Evolutionary conservation across 2,888 invertebrate species (phyloP), one percentile per base, ranked within the genome.

Genomic region (Andrena fulva): DNA sequence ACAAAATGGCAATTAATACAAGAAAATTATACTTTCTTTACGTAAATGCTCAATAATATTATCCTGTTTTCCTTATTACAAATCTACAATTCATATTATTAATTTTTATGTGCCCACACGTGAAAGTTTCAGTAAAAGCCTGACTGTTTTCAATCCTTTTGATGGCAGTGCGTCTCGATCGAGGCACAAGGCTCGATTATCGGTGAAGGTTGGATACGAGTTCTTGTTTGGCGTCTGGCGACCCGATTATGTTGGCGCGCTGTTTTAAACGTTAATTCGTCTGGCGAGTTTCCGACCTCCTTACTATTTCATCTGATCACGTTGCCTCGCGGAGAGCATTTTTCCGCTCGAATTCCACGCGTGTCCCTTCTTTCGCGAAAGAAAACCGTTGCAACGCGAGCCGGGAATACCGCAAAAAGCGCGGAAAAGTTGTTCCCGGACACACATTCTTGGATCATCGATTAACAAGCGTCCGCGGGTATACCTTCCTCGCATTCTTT

Each of bases 181-280:
- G 60, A 59, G 54, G 59, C 60, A 68, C 69, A 64, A 68, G 81
- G 62, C 75, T 71, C 74, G 80, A 66, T 85, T 78, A 77, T 77
- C 80, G 77, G 76, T 73, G 79, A 81, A 86, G 86, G 82, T 81
- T 87, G 72, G 82, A 72, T 71, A 66, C 70, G 80, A 86, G 84
- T 91, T 92, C 89, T 91, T 92, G 89, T 82, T 73, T 82, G 81
- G 78, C 84, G 92, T 92, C 92, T 92, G 91, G 88, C 89, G 92
- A 92, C 92, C 92, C 89, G 91, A 87, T 92, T 92, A 86, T 77
- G 64, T 31, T 56, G 27, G 10, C 66, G 52, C 52, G 70, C 75
- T 64, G 69, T 31, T 69, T 77, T 31, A 66, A 84, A 76, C 75
- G 69, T 87, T 87, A 88, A 86, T 88, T 88, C 77, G 79, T 87